Conservation (phyloP, 2,888 invertebrate species). For the Anoplius nigerrimus region DNA sequence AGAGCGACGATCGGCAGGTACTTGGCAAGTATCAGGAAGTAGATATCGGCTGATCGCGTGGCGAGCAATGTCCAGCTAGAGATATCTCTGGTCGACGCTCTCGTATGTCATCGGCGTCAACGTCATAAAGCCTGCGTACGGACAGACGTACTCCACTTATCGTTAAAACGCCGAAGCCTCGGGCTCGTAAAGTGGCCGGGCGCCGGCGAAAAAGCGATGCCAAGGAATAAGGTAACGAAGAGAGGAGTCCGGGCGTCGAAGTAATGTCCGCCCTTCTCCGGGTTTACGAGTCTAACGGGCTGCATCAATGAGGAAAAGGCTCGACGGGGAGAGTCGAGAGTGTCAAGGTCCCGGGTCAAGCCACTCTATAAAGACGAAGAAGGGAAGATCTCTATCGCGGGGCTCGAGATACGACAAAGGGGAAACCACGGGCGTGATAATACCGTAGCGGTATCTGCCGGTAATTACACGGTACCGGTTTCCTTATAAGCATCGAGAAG, state of each 20-base stretch:
- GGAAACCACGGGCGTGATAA: constrained; percentile 43
- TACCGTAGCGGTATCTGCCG: constrained; percentile 48
- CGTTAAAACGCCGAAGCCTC: too few relatives aligned
- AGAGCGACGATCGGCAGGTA: too few relatives aligned
- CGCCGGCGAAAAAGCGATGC: too few relatives aligned
- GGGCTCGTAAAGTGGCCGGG: too few relatives aligned
- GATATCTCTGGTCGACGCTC: too few relatives aligned
- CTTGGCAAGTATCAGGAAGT: too few relatives aligned
- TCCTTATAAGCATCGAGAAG: constrained; percentile 38
- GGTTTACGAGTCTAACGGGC: constrained; percentile 38
- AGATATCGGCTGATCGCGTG: too few relatives aligned
- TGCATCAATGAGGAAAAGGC: constrained; percentile 19
- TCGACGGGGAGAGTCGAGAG: constrained; percentile 16
- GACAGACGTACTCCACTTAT: too few relatives aligned
- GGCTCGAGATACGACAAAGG: constrained; percentile 21
- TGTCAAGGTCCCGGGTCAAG: constrained; percentile 22
- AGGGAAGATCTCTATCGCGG: constrained; percentile 15
- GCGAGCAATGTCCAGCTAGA: too few relatives aligned
- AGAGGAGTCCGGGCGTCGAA: background rate
- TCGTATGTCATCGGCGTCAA: too few relatives aligned
- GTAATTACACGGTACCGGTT: constrained; percentile 53
- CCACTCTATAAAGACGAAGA: constrained; percentile 15
- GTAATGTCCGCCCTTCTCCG: constrained; percentile 18
- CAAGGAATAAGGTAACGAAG: too few relatives aligned
- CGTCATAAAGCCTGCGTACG: too few relatives aligned